Percentiles rank a stretch among this genome's conserved stretches.
These are phyloP conservation scores for Pseudomyrmex sp. DNA, from an alignment of 1,140 invertebrate genomes.

Conservation along the genomic window DNA sequence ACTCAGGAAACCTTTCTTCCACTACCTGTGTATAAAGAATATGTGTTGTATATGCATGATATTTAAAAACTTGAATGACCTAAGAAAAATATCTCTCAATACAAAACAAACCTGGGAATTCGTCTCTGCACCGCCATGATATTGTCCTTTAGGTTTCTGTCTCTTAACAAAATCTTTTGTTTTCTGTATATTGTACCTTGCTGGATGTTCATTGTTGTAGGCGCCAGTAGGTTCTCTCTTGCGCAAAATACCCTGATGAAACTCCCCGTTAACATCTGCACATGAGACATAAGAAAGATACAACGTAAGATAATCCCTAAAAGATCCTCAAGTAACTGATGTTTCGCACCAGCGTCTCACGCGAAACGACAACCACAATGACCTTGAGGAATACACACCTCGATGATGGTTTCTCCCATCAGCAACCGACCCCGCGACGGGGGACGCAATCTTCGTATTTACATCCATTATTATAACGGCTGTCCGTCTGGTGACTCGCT, in stretches of 20 bases:
- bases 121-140: slow-evolving; percentile 89
- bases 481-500: slow-evolving; percentile 77
- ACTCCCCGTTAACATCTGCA: slow-evolving; percentile 87
- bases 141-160: slow-evolving; percentile 89
- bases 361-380: not conserved
- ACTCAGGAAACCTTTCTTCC: slow-evolving; percentile 88
- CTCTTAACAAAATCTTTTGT: slow-evolving; percentile 89
- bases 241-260: slow-evolving; percentile 87
- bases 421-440: slow-evolving; percentile 87
- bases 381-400: slow-evolving; percentile 85
- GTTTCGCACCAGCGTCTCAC: too few species aligned
- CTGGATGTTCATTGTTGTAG: slow-evolving; percentile 87
- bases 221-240: slow-evolving; percentile 87
- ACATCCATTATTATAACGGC: slow-evolving; percentile 89
- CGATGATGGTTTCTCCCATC: slow-evolving; percentile 89
- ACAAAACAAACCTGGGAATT: slow-evolving; percentile 87
- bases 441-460: slow-evolving; percentile 87
- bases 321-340: too few species aligned
- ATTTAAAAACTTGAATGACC: too few species aligned
- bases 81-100: not conserved
- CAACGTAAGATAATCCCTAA: too few species aligned
- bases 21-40: slow-evolving; percentile 81
- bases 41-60: not conserved
- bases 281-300: slow-evolving; percentile 19
- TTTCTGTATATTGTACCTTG: slow-evolving; percentile 88